Percentiles rank a stretch among this genome's conserved stretches.
These are phyloP conservation scores for Linyphia triangularis DNA, from an alignment of 2,888 invertebrate species.

Conservation along the genomic window DNA sequence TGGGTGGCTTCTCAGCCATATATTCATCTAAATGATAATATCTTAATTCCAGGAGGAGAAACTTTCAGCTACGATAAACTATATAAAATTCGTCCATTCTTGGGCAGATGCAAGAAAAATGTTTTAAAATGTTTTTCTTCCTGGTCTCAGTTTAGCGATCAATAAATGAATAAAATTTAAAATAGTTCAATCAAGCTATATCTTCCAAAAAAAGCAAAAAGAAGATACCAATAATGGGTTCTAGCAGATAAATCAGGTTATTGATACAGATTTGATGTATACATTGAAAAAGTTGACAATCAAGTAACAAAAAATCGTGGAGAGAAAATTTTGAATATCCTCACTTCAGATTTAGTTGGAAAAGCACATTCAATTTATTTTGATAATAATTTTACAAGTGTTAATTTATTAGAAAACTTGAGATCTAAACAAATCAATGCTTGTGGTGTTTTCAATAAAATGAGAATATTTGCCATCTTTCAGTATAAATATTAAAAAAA, in stretches of 20 bases:
- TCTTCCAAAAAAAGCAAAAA: too few relatives aligned
- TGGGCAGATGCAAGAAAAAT: not conserved
- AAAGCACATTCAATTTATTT: not conserved
- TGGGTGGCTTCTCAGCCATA: not conserved
- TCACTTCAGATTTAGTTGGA: not conserved
- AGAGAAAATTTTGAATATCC: not conserved
- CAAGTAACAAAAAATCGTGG: not conserved
- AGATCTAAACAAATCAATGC: not conserved
- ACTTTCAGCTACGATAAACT: not conserved
- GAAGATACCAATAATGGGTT: too few relatives aligned
- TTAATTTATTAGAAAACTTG: not conserved
- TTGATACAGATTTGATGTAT: not conserved
- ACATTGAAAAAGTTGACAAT: not conserved
- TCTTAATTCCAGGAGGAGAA: not conserved
- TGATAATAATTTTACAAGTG: not conserved
- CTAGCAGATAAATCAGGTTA: too few relatives aligned
- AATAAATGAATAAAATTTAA: not conserved
- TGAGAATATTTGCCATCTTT: not conserved
- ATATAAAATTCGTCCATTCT: not conserved
- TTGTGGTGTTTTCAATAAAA: not conserved
- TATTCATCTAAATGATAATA: too few relatives aligned
- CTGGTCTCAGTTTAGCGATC: not conserved
- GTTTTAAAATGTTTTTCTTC: not conserved
- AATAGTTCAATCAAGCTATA: too few relatives aligned
- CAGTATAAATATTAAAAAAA: not conserved